Base-by-base conservation (phyloP, 2,113 vertebrate genomes). In the Strix aluco region DNA sequence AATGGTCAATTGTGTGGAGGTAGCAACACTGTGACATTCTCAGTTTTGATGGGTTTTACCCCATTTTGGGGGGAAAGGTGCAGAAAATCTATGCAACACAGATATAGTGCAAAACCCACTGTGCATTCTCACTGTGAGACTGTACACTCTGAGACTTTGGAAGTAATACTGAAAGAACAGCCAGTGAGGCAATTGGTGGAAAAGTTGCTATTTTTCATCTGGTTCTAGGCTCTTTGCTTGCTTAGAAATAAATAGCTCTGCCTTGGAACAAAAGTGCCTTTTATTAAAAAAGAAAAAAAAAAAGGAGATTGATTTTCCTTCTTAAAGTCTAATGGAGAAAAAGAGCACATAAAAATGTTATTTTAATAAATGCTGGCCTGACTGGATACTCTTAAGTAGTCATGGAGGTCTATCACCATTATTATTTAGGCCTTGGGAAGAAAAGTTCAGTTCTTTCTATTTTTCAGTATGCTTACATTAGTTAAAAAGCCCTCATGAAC, bases 31-130 rank as follows among this genome's bases (percentile, higher is more conserved):
- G 13, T 86, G 15, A 44, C 34, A 15, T 32, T 36, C 80, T 52
- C 63, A 96, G 70, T 70, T 54, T 88, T 49, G 54, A 32, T 74
- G 46, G 75, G 89, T 65, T 88, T 44, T 40, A 5, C 51, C 40
- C 52, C 69, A 9, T 67, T 84, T 94, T 84, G 3, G 4, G 15
- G 18, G 20, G 20, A 67, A 94, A 89, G 40, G 63, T 47, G 81
- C 47, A 97, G 58, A 90, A 97, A 97, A 97, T 94, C 92, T 82
- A 93, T 84, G 81, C 12, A 74, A 75, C 86, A 92, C 29, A 94
- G 79, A 93, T 88, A 52, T 0, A 0, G 10, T 3, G 2, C 15
- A 3, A 51, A 94, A 49, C 25, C 19, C 82, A 62, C 40, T 57
- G 86, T 75, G 59, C 52, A 86, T 94, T 97, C 91, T 89, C 40